Base-by-base conservation (phyloP, 2,888 invertebrate genomes). In the Branchinecta sandiegonensis region DNA sequence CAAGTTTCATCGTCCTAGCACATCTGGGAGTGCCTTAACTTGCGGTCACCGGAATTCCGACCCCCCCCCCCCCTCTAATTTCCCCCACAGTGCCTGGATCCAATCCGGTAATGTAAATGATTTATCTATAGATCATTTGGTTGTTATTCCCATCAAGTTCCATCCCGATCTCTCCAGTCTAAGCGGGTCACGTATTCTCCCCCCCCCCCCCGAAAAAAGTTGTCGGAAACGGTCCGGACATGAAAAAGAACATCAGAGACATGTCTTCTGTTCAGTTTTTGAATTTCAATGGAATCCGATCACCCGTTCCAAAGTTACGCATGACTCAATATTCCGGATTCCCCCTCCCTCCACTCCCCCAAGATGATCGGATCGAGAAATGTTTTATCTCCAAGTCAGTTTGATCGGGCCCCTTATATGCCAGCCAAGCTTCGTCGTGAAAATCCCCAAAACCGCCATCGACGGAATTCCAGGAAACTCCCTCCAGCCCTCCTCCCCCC, bases 121-220 rank as follows among this genome's bases (percentile, higher is more conserved):
- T 50, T n/a, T 3, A 50, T 50, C 50, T 50, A n/a, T n/a, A 13
- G 50, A n/a, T 1, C 50, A 13, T 50, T 13, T 50, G 50, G 1
- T 50, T 50, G n/a, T 50, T 50, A 2, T 50, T 50, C n/a, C 50
- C 50, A 50, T 2, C 50, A 50, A 50, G 50, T 50, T 50, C n/a
- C 13, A 50, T 50, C 50, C 50, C n/a, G 50, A 50, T 50, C 50
- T 50, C 50, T 50, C 50, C 50, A 50, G 13, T 50, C n/a, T 50
- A 13, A 50, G 50, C 50, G 50, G 13, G 13, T 50, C n/a, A 13
- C 50, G n/a, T 13, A n/a, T 13, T n/a, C 50, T 2, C 50, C 50
- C 50, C 50, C 50, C 50, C 50, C 50, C n/a, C 23, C 23, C n/a
- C n/a, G n/a, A n/a, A 23, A 23, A 50, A 3, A 13, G 50, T 13